Percentiles rank a stretch among this genome's conserved stretches.
These are phyloP conservation scores for Phylloscopus trochiloides DNA, from an alignment of 2,113 vertebrate species.

Conservation along the genomic window DNA sequence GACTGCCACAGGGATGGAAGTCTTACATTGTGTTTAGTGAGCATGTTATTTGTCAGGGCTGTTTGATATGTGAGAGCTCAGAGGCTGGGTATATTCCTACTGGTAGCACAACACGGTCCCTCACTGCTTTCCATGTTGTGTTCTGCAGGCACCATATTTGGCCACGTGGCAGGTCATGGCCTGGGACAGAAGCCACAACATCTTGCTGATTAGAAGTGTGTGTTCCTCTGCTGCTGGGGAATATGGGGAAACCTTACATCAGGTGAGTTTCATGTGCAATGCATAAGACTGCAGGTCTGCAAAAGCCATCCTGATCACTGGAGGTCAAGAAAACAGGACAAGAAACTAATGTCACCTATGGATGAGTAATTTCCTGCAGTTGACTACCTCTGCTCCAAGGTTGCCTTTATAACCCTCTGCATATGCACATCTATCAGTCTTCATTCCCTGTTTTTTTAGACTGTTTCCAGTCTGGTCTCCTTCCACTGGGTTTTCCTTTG, in stretches of 20 bases:
- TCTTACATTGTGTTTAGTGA: accelerated
- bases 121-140: not conserved
- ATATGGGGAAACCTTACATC: accelerated
- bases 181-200: not conserved
- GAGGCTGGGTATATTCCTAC: not conserved
- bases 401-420: not conserved
- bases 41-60: not conserved
- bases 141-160: not conserved
- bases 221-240: not conserved
- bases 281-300: not conserved
- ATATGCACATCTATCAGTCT: not conserved
- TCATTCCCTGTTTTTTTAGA: not conserved
- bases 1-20: not conserved
- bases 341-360: not conserved
- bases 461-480: not conserved
- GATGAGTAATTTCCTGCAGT: not conserved
- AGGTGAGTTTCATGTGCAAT: not conserved
- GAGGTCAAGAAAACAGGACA: not conserved
- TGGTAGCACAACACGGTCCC: accelerated
- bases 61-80: not conserved
- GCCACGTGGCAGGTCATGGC: not conserved
- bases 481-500: not conserved
- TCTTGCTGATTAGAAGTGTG: not conserved
- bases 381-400: not conserved
- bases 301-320: not conserved